phyloP scores from a whole-genome alignment of 2,113 vertebrate genomes.

The Axis porcinus region DNA sequence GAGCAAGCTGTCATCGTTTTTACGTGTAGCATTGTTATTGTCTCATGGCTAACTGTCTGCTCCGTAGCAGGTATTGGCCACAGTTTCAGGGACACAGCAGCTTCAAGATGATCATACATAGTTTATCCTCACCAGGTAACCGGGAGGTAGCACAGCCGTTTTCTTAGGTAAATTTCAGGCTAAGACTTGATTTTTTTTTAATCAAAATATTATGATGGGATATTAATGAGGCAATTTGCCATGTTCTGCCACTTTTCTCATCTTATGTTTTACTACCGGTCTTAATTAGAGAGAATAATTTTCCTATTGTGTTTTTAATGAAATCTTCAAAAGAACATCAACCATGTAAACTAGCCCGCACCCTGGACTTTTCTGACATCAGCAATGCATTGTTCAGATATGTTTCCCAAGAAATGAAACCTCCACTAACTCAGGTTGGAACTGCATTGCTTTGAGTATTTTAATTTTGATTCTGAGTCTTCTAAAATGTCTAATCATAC shows the following conservation, averaged over 20 bases:
- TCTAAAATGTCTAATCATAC: neutral
- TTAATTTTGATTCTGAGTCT: neutral
- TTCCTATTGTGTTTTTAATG: neutral
- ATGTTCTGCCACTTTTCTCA: neutral
- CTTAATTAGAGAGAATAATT: neutral
- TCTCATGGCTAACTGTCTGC: fast-evolving
- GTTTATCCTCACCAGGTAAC: neutral
- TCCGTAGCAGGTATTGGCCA: neutral
- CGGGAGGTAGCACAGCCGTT: neutral
- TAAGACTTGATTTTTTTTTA: neutral
- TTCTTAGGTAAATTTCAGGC: neutral
- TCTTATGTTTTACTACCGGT: neutral
- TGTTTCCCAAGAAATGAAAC: neutral
- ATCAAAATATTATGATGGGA: neutral
- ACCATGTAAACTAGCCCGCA: neutral
- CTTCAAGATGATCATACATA: fast-evolving
- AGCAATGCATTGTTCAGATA: neutral
- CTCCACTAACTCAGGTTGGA: neutral
- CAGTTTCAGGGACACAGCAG: fast-evolving
- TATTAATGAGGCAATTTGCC: neutral
- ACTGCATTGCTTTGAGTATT: neutral
- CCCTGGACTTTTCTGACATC: neutral
- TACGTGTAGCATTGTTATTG: fast-evolving
- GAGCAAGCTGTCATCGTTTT: fast-evolving
- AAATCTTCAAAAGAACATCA: neutral